phyloP scores from a whole-genome alignment of 1,140 invertebrate species.

The Campoletis sonorensis region DNA sequence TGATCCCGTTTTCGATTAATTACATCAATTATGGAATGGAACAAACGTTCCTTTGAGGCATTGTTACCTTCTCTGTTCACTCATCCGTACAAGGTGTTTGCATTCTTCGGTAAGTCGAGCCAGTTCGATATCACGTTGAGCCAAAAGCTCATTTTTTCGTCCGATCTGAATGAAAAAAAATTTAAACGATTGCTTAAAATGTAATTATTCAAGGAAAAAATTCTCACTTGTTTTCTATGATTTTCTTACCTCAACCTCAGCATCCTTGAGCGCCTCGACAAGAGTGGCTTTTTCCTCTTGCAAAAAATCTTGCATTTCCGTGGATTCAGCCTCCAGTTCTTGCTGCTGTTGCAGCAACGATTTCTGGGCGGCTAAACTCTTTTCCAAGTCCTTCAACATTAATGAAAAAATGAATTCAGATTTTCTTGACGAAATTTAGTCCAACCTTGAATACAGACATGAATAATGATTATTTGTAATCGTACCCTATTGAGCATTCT shows the following conservation, averaged over 20 bases:
- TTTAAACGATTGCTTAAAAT: not conserved
- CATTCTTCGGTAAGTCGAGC: conserved; percentile 85
- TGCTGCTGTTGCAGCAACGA: conserved; percentile 83
- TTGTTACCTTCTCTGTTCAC: conserved; percentile 84
- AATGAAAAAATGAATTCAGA: conserved; percentile 23
- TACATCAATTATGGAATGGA: no score
- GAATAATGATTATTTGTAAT: no score
- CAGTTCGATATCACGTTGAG: conserved; percentile 78
- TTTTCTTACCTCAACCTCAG: conserved; percentile 81
- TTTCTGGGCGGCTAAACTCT: conserved; percentile 81
- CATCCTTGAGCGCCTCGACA: conserved; percentile 84
- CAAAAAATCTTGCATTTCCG: conserved; percentile 87
- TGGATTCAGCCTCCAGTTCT: conserved; percentile 83
- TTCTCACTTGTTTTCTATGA: not conserved
- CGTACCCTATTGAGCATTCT: conserved; percentile 81
- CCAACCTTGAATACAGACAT: no score
- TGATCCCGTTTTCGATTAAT: no score
- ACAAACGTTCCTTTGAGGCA: not conserved
- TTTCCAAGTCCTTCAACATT: conserved; percentile 80
- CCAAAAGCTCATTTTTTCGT: conserved; percentile 75
- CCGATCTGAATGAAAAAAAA: conserved; percentile 55
- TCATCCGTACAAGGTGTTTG: conserved; percentile 85
- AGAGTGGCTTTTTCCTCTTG: conserved; percentile 86
- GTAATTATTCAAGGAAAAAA: conserved; percentile 15
- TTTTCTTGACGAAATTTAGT: no score